phyloP scores from a whole-genome alignment of 2,113 vertebrate species.

The Zapus hudsonius region DNA sequence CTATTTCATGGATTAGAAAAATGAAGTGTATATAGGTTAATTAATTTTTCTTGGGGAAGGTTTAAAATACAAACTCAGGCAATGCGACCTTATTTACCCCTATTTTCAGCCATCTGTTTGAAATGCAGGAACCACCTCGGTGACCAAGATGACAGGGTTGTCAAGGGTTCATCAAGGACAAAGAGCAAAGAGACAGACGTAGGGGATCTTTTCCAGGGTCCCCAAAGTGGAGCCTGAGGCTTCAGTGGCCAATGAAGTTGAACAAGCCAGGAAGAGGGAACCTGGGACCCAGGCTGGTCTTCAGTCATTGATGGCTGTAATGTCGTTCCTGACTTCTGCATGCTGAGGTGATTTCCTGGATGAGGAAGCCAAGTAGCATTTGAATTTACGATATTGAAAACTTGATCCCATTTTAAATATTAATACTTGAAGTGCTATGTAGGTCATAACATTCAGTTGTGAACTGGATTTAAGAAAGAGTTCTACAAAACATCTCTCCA shows the following conservation, averaged over 20 bases:
- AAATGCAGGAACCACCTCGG: neutral
- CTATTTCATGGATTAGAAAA: conserved; percentile 32
- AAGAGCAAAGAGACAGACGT: neutral
- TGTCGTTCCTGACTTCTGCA: neutral
- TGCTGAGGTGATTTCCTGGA: neutral
- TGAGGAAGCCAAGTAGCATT: neutral
- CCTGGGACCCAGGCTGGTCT: neutral
- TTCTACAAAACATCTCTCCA: neutral
- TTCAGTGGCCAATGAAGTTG: neutral
- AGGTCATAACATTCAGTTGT: neutral
- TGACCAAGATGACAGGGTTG: neutral
- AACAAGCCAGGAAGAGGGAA: neutral
- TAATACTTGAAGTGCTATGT: neutral
- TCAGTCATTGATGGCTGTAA: neutral
- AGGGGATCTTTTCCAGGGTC: neutral
- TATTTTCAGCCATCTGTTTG: conserved; percentile 13
- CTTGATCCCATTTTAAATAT: neutral
- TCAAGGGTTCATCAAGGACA: neutral
- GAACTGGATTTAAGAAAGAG: neutral
- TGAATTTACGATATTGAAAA: conserved; percentile 20
- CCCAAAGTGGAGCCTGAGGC: neutral
- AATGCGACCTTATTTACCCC: neutral
- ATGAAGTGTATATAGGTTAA: neutral
- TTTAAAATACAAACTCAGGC: neutral
- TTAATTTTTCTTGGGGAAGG: neutral